Evolutionary conservation across 1,140 invertebrate species (phyloP), one percentile per base, ranked within the genome.

Genomic region (Notospermus geniculatus): DNA sequence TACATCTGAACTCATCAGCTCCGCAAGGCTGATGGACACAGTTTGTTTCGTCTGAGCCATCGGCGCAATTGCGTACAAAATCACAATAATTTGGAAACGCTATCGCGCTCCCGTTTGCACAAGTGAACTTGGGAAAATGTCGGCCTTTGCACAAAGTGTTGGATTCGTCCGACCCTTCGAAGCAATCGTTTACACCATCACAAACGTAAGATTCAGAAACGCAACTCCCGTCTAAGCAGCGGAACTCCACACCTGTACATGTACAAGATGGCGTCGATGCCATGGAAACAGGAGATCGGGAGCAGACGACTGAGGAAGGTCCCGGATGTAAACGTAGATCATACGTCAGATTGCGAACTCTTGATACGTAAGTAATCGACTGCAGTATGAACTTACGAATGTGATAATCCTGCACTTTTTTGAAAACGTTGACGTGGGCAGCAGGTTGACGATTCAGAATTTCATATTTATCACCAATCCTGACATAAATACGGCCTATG

Each of bases 21-120:
- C 11, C 13, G 28, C 54, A 56, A 17, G 23, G 15, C 27, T 19
- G 54, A 13, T 11, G 22, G 11, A 28, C 11, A 28, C 54, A 56
- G 54, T 15, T 9, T 11, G 22, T 13, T 22, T 56, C 54, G 30
- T 56, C 54, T 15, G 22, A 29, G 9, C 54, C 54, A 30, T 56
- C 54, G 7, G 22, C 29, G 28, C 54, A 56, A 27, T 56, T 28
- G 15, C 27, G 19, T 17, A 56, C 27, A 22, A 29, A 32, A 27
- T 56, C 54, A 32, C 54, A 56, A 22, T 29, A 32, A 7, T 7
- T 9, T 29, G 54, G 9, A 13, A 15, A 11, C 5, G 54, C 11
- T 19, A 56, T 56, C 30, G 11, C 39, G 11, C 39, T 43, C 19
- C 39, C 39, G 39, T 43, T 19, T 13, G 11, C 39, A 19, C 39